phyloP scores from a whole-genome alignment of 2,888 invertebrate genomes.

The Clanis bilineata region DNA sequence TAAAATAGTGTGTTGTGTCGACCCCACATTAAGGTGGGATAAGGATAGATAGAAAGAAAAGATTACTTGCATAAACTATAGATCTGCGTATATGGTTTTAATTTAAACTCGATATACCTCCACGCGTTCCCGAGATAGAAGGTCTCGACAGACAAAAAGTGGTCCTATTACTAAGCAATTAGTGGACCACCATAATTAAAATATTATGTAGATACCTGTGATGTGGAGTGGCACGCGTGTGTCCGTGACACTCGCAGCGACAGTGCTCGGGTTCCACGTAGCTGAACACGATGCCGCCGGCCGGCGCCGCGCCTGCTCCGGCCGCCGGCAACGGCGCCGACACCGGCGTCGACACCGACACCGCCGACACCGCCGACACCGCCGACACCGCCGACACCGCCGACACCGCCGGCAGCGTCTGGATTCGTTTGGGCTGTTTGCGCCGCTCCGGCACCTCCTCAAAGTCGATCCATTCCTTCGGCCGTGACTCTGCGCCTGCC shows the following conservation, averaged over 20 bases:
- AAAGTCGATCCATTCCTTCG: constrained; percentile 91
- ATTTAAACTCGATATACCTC: no score
- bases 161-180: no score
- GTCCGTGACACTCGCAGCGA: constrained; percentile 92
- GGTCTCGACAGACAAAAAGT: no score
- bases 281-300: constrained; percentile 75
- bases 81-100: no score
- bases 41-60: no score
- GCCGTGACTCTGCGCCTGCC: constrained; percentile 43
- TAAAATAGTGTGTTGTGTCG: no score
- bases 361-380: constrained; percentile 52
- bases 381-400: constrained; percentile 59
- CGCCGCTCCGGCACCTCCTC: constrained; percentile 92
- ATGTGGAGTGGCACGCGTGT: constrained; percentile 48
- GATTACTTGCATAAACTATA: no score
- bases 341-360: constrained; percentile 42
- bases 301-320: constrained; percentile 38
- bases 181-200: no score
- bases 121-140: no score
- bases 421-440: constrained; percentile 91
- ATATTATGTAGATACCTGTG: constrained; percentile 23
- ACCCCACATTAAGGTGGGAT: no score
- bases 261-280: constrained; percentile 95
- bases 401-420: constrained; percentile 86
- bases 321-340: no score